Base-by-base conservation (phyloP, 2,797 vertebrate genomes). In the Botia almorhae region DNA sequence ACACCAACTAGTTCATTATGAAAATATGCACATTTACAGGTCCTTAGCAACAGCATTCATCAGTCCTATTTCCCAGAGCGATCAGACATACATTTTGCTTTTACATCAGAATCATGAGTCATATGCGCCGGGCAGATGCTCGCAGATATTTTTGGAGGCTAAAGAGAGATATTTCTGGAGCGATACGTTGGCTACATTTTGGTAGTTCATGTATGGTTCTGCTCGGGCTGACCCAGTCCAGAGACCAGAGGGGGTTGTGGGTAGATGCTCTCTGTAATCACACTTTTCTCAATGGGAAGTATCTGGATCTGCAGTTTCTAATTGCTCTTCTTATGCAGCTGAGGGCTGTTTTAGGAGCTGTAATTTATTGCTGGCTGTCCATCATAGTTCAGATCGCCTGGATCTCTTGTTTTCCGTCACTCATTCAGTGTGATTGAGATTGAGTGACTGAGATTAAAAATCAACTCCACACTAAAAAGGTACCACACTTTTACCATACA, bases 281-380 rank as follows among this genome's bases (percentile, higher is more conserved):
- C 81, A 78, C 86, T 77, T 76, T 43, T 82, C 74, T 88, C 87
- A 83, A 84, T 83, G 63, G 85, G 85, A 84, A 84, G 26, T 85
- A 84, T 80, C 76, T 90, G 90, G 87, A 89, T 82, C 83, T 82
- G 87, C 84, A 80, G 84, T 87, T 80, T 83, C 85, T 92, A 92
- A 91, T 91, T 93, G 91, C 90, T 88, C 89, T 88, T 76, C 81
- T 81, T 88, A 88, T 76, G 60, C 84, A 89, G 89, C 83, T 82
- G 48, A 78, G 71, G 84, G 87, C 89, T 89, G 89, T 89, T 91
- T 90, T 87, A 87, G 90, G 89, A 89, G 86, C 78, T 14, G 56
- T 84, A 86, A 84, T 91, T 92, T 92, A 91, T 92, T 89, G 89
- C 87, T 86, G 85, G 84, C 87, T 88, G 91, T 88, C 92, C 84